These are phyloP conservation scores for Heliocidaris erythrogramma DNA, from an alignment of 35 echinoderm and acorn worm species.

Conservation along the genomic window DNA sequence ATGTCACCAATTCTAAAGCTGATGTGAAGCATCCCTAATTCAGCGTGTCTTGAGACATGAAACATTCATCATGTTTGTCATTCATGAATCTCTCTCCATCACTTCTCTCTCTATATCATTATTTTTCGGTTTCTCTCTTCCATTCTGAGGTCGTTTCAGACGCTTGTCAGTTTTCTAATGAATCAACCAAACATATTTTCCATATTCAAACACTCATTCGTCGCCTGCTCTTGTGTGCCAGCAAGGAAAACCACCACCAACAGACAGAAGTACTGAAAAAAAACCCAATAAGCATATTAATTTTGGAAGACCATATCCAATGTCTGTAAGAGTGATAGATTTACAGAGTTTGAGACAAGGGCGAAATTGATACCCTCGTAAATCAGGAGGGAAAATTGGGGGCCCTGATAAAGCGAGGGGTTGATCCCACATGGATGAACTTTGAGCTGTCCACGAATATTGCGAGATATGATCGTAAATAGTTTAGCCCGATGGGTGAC, in stretches of 20 bases:
- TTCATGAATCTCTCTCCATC: neutral
- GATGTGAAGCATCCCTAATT: neutral
- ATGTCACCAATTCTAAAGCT: neutral
- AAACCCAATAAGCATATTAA: neutral
- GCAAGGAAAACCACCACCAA: neutral
- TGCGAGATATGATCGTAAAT: neutral
- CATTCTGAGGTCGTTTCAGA: neutral
- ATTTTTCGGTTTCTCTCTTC: neutral
- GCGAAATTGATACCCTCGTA: neutral
- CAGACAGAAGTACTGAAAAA: neutral
- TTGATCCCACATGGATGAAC: neutral
- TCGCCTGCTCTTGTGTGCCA: neutral
- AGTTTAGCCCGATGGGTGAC: neutral
- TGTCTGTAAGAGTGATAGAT: neutral
- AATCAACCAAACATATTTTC: neutral
- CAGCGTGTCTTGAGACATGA: neutral
- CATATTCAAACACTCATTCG: neutral
- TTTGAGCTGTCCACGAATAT: conserved; percentile 2
- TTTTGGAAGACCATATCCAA: neutral
- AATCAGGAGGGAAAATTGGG: conserved; percentile 2
- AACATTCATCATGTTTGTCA: neutral
- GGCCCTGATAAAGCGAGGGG: neutral
- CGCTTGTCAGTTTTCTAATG: neutral
- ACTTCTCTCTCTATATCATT: neutral
- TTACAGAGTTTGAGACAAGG: neutral